Base-by-base conservation (phyloP, 2,888 invertebrate species). In the Tinea trinotella region DNA sequence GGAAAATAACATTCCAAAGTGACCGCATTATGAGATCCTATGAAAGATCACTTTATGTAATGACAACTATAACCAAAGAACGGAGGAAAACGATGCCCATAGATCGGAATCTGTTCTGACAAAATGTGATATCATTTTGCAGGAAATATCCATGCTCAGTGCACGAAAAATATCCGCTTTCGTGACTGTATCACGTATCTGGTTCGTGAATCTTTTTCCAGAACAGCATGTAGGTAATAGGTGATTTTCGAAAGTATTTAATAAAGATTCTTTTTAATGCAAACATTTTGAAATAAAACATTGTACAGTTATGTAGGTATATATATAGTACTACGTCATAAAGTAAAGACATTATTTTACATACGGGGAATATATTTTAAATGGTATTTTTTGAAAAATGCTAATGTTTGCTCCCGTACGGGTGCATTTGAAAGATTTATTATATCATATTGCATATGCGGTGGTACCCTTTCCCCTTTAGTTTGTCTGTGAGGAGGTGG, bases 361-460 rank as follows among this genome's bases (percentile, higher is more conserved):
- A 40, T 40, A 40, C n/a, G 12, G 2, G 15, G 5, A 40, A 40
- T 13, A n/a, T n/a, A 40, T 40, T 40, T 30, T 40, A 40, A 40
- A 40, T 9, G 19, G 48, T 5, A 20, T 4, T 48, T 13, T 48
- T 50, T 22, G 24, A 50, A n/a, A 50, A 50, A 50, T 50, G 50
- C 50, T 50, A 50, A 50, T 50, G 50, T 24, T 50, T 50, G 50
- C 24, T 50, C 24, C 22, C 5, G 24, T 50, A 12, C 50, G 24
- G 50, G 50, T 50, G 50, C 50, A 50, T 50, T 24, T 24, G 50
- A 50, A 50, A 50, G 50, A 50, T 50, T 50, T 50, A 50, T 50
- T 50, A 24, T 50, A 24, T 50, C 50, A 50, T 50, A 50, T 50
- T 50, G 50, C 22, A 50, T 50, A 15, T 24, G 24, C 10, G 46